Conservation (phyloP, 2,113 vertebrate genomes). For the Cacatua alba region DNA sequence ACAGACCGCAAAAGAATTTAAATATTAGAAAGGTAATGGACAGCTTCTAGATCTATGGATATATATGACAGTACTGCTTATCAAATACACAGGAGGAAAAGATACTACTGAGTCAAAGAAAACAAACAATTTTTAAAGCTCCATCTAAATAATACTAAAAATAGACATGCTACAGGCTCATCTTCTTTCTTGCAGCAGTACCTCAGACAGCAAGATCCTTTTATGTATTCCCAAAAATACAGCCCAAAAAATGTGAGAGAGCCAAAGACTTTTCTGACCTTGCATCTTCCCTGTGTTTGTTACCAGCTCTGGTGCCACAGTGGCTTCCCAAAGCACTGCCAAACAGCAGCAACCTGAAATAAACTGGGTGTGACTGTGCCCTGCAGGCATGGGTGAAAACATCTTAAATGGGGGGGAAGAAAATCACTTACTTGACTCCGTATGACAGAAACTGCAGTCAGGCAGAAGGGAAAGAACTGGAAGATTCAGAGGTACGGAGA, state of each 20-base stretch:
- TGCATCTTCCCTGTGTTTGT: neutral
- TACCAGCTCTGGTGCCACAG: neutral
- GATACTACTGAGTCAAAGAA: neutral
- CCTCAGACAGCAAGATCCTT: neutral
- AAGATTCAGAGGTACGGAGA: neutral
- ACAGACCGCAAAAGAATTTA: neutral
- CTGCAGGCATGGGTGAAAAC: neutral
- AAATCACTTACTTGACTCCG: neutral
- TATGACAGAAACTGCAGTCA: neutral
- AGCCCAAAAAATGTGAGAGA: neutral
- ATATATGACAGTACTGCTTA: neutral
- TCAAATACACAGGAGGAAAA: neutral
- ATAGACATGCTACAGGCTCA: neutral
- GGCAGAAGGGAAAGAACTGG: neutral
- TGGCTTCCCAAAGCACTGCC: neutral
- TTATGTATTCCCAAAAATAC: neutral
- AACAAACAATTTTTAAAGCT: neutral
- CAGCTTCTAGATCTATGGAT: neutral
- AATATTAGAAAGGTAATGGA: neutral
- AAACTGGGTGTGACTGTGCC: neutral
- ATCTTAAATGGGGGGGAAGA: neutral
- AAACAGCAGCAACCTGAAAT: constrained; percentile 39
- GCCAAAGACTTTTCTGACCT: neutral
- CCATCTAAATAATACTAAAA: neutral
- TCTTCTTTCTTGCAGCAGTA: neutral